These are phyloP conservation scores for Brachyistius frenatus DNA, from an alignment of 2,113 vertebrate genomes.

Conservation along the genomic window DNA sequence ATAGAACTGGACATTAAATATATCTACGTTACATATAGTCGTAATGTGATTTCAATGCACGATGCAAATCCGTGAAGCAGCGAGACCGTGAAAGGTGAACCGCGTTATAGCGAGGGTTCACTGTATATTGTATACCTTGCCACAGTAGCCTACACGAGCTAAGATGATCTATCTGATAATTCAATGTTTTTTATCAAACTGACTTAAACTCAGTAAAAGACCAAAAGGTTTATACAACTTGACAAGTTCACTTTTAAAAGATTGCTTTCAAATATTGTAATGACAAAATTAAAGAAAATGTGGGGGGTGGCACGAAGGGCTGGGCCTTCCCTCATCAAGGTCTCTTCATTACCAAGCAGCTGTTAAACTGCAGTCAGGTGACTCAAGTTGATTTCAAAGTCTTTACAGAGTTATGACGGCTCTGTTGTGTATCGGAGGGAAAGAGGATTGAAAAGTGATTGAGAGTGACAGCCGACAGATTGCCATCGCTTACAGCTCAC, in stretches of 20 bases:
- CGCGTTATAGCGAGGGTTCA: too few species aligned
- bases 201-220: not conserved
- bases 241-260: not conserved
- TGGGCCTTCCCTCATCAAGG: constrained; percentile 39
- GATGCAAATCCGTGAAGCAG: too few species aligned
- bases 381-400: constrained; percentile 73
- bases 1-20: too few species aligned
- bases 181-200: not conserved
- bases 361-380: constrained; percentile 62
- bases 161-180: not conserved
- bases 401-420: constrained; percentile 64
- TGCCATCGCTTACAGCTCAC: constrained; percentile 70
- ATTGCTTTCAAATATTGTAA: not conserved
- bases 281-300: not conserved
- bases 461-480: constrained; percentile 84
- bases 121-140: too few species aligned
- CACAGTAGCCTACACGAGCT: not conserved
- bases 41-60: too few species aligned
- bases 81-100: too few species aligned
- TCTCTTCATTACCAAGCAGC: constrained; percentile 57
- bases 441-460: constrained; percentile 73
- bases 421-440: constrained; percentile 58
- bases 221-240: not conserved
- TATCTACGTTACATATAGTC: constrained; percentile 12
- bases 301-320: not conserved